Conservation (phyloP, 2,113 vertebrate genomes). For the Brienomyrus brachyistius region DNA sequence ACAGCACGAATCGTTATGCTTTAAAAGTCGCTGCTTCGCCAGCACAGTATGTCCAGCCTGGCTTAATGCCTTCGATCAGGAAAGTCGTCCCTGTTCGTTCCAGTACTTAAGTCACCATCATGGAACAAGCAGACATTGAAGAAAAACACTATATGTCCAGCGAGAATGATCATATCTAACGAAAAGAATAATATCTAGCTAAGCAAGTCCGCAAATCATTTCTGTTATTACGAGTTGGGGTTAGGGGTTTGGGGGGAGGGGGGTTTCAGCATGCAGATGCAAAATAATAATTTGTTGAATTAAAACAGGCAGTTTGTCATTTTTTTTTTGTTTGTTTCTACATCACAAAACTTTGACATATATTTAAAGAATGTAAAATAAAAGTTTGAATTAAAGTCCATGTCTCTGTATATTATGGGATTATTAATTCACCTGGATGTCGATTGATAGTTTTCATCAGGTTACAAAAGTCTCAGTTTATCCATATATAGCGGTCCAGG, state of each 20-base stretch:
- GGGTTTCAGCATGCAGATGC: neutral
- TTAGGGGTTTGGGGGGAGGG: no score
- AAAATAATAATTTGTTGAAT: neutral
- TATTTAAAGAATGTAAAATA: slow-evolving; percentile 8
- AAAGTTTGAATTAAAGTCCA: neutral
- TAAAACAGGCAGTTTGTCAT: neutral
- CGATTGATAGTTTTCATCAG: neutral
- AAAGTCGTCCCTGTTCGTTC: neutral
- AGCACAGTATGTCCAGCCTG: neutral
- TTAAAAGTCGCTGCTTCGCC: no score
- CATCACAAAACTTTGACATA: neutral
- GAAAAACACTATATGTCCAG: neutral
- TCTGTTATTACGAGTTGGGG: neutral
- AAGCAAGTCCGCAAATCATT: neutral
- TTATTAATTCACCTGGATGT: neutral
- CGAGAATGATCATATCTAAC: neutral
- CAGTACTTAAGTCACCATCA: neutral
- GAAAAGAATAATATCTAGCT: neutral
- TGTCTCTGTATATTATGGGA: neutral
- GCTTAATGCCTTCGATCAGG: neutral
- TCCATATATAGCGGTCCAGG: neutral
- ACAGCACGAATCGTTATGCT: neutral
- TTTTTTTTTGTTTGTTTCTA: slow-evolving; percentile 1
- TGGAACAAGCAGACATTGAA: neutral
- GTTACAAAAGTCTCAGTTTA: neutral